phyloP scores from a whole-genome alignment of 2,113 vertebrate species.

The Acrocephalus kingi region DNA sequence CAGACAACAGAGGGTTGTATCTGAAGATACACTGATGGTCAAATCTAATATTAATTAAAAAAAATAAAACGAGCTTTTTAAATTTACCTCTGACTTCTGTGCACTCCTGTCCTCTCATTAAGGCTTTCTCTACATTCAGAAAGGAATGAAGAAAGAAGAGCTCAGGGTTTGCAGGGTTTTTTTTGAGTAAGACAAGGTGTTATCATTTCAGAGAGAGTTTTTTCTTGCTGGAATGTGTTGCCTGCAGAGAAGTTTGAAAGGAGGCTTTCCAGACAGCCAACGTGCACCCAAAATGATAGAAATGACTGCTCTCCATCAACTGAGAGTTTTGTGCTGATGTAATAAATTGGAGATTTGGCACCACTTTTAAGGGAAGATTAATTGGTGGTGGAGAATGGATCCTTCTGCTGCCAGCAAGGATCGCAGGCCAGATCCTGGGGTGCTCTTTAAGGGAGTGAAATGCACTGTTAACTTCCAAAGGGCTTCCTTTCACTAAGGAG shows the following conservation, averaged over 20 bases:
- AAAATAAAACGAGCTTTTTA: fast-evolving
- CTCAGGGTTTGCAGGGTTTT: not conserved
- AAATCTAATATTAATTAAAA: not conserved
- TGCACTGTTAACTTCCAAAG: not conserved
- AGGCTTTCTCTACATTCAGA: not conserved
- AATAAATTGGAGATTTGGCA: not conserved
- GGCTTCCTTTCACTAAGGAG: not conserved
- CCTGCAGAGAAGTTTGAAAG: not conserved
- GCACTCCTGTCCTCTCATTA: not conserved
- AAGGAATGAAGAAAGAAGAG: not conserved
- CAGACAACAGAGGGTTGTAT: not conserved
- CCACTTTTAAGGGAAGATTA: not conserved
- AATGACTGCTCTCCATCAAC: not conserved
- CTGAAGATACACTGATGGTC: not conserved
- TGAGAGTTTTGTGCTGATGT: not conserved
- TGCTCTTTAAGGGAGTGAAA: not conserved
- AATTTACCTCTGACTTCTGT: not conserved
- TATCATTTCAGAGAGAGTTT: not conserved
- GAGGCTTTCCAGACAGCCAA: not conserved
- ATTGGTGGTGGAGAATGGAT: not conserved
- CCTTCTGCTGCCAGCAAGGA: not conserved
- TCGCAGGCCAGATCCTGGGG: not conserved
- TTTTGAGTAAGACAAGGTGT: not conserved
- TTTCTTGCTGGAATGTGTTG: not conserved
- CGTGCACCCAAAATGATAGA: fast-evolving